phyloP scores from a whole-genome alignment of 2,797 vertebrate genomes.

The Chelonia mydas region DNA sequence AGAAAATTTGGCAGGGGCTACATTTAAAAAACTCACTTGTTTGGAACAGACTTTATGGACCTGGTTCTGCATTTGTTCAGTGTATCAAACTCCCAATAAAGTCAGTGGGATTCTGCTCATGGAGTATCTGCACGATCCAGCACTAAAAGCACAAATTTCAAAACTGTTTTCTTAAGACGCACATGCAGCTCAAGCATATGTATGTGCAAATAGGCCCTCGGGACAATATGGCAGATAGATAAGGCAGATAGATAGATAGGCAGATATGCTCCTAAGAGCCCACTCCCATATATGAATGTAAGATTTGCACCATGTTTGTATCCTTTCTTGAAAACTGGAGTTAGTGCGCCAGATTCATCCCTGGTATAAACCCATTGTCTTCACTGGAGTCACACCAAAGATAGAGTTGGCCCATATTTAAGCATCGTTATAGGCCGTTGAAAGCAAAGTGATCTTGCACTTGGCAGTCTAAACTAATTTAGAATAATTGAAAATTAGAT shows the following conservation, averaged over 20 bases:
- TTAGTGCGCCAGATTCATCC: fast-evolving
- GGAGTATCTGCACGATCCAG: not conserved
- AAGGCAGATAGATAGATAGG: no score
- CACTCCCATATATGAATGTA: fast-evolving
- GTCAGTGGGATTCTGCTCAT: not conserved
- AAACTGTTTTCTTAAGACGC: no score
- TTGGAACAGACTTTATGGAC: not conserved
- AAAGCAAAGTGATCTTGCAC: fast-evolving
- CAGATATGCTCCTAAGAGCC: not conserved
- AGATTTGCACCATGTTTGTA: no score
- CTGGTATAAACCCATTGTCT: not conserved
- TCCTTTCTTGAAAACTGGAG: fast-evolving
- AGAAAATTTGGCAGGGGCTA: no score
- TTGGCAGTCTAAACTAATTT: fast-evolving
- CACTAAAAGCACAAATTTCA: not conserved
- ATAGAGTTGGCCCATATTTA: not conserved
- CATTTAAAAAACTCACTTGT: no score
- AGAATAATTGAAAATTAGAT: fast-evolving
- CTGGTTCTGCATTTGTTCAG: fast-evolving
- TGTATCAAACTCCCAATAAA: not conserved
- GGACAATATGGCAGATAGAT: no score
- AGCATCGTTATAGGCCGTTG: not conserved
- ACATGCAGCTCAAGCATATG: no score
- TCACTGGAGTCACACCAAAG: not conserved
- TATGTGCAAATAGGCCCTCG: no score